These are phyloP conservation scores for Patella caerulea DNA, from an alignment of 2,888 invertebrate genomes.

Conservation along the genomic window DNA sequence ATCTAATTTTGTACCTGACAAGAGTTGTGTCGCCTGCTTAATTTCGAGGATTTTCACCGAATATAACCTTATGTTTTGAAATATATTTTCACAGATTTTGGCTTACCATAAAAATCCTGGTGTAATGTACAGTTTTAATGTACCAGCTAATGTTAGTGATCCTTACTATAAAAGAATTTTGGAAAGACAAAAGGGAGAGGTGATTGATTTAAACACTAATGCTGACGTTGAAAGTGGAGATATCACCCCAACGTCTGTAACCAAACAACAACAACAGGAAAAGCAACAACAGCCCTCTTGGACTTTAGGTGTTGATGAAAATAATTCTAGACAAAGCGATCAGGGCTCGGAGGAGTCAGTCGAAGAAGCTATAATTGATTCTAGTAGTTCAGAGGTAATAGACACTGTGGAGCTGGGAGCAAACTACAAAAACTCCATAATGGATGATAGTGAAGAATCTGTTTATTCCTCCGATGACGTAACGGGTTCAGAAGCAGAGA, in stretches of 20 bases:
- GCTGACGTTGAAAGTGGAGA: not conserved
- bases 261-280: not conserved
- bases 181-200: not conserved
- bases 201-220: not conserved
- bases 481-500: no score
- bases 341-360: not conserved
- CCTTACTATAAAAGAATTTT: conserved; percentile 20
- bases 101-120: conserved; percentile 33
- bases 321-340: not conserved
- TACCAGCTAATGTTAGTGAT: conserved; percentile 30
- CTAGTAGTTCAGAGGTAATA: no score
- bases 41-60: no score
- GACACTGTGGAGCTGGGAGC: no score
- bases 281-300: not conserved
- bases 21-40: no score
- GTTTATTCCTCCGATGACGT: no score
- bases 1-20: no score
- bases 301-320: not conserved
- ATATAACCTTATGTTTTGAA: not conserved
- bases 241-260: not conserved
- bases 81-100: conserved; percentile 29
- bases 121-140: conserved; percentile 39
- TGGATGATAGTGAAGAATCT: no score
- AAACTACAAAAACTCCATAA: no score
- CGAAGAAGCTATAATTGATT: not conserved